phyloP scores from a whole-genome alignment of 1,140 invertebrate genomes.

The Drosophila santomea region DNA sequence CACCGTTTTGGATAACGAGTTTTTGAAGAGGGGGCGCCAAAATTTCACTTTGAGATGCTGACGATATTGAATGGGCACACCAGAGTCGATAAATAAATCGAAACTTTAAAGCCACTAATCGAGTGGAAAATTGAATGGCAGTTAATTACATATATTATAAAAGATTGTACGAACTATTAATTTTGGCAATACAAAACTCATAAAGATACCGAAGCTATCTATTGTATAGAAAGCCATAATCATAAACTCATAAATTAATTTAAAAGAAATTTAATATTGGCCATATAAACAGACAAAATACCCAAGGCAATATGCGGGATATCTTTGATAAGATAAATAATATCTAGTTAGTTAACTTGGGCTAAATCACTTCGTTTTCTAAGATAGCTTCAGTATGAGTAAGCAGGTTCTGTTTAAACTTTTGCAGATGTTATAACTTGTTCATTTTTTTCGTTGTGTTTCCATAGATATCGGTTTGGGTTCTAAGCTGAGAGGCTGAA shows the following conservation, averaged over 20 bases:
- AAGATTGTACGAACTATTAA: not conserved
- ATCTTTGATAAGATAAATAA: not conserved
- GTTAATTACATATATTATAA: not conserved
- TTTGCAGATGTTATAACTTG: conserved; percentile 14
- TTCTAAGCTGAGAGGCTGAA: conserved; percentile 30
- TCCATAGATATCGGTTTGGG: conserved; percentile 7
- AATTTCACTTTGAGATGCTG: conserved; percentile 21
- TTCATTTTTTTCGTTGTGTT: conserved; percentile 30
- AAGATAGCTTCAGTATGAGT: conserved; percentile 42
- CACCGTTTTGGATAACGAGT: conserved; percentile 61
- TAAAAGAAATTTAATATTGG: not conserved
- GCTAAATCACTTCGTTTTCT: conserved; percentile 6
- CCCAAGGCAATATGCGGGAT: not conserved
- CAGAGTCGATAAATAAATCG: not conserved
- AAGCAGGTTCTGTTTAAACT: conserved; percentile 53
- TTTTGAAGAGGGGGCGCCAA: conserved; percentile 54
- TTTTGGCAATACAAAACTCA: not conserved
- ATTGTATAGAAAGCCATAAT: not conserved
- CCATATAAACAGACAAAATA: not conserved
- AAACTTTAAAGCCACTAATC: conserved; percentile 4
- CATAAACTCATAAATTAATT: conserved; percentile 4
- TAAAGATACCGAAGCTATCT: not conserved
- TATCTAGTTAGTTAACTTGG: not conserved
- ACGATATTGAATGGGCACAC: not conserved
- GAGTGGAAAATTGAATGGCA: conserved; percentile 6